Base-by-base conservation (phyloP, 2,797 vertebrate genomes). In the Eleutherodactylus coqui region DNA sequence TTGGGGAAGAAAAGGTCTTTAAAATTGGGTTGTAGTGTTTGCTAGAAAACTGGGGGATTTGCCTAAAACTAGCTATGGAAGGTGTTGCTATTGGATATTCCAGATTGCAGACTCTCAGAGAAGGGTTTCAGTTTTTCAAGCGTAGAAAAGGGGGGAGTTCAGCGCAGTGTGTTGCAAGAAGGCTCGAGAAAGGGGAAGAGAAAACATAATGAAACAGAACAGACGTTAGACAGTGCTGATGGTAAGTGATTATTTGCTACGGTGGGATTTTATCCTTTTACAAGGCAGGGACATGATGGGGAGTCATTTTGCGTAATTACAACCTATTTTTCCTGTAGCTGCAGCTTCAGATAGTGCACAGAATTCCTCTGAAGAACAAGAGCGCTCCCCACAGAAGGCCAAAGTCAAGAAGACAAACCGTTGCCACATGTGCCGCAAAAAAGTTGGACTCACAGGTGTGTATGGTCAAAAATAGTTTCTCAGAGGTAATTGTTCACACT, bases 401-500 rank as follows among this genome's bases (percentile, higher is more conserved):
- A 96, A 96, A 92, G 94, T 90, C 90, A 97, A 95, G 91, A 97
- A 96, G 91, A 96, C 95, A 91, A 96, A 96, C 88, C 96, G 96
- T 89, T 97, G 96, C 90, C 96, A 96, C 91, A 93, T 95, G 92
- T 97, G 96, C 92, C 94, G 95, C 80, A 97, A 96, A 91, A 97
- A 97, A 91, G 93, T 96, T 88, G 96, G 96, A 89, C 96, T 97
- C 88, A 96, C 96, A 85, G 96, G 96, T 97, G 93, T 90, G 94
- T 84, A 16, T 16, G 1, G n/a, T n/a, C n/a, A n/a, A n/a, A n/a
- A n/a, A n/a, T n/a, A n/a, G n/a, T n/a, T n/a, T n/a, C n/a, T n/a
- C n/a, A n/a, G n/a, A n/a, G n/a, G n/a, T n/a, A n/a, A n/a, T n/a
- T n/a, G n/a, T n/a, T n/a, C n/a, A n/a, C n/a, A n/a, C n/a, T n/a